phyloP scores from a whole-genome alignment of 1,140 invertebrate species.

The Drosophila takahashii region DNA sequence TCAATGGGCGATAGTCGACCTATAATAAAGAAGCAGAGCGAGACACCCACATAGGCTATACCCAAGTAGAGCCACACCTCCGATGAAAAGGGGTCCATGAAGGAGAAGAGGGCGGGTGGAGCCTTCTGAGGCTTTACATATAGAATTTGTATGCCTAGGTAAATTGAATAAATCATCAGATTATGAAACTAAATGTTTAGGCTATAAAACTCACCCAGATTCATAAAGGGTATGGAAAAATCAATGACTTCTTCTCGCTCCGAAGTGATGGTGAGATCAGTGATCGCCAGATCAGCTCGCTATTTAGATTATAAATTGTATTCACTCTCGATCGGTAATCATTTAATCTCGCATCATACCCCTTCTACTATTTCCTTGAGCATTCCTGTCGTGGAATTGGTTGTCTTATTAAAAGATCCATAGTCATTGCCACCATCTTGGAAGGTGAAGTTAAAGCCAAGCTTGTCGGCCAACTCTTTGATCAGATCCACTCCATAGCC shows the following conservation, averaged over 20 bases:
- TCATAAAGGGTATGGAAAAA: constrained; percentile 97
- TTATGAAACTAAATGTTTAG: neutral
- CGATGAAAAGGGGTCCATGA: constrained; percentile 94
- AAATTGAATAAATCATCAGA: neutral
- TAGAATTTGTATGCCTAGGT: constrained; percentile 92
- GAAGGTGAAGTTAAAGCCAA: constrained; percentile 95
- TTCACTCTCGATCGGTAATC: neutral
- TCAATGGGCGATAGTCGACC: constrained; percentile 92
- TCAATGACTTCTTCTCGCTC: constrained; percentile 93
- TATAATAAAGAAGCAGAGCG: constrained; percentile 91
- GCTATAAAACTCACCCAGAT: constrained; percentile 86
- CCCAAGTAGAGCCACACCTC: constrained; percentile 93
- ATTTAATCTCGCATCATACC: constrained; percentile 63
- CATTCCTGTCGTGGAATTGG: constrained; percentile 94
- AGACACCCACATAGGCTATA: constrained; percentile 91
- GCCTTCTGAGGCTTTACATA: constrained; percentile 92
- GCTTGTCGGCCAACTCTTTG: constrained; percentile 89
- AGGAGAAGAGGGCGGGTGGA: constrained; percentile 93
- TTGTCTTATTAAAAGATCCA: constrained; percentile 88
- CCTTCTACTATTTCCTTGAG: constrained; percentile 92
- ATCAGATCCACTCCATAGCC: constrained; percentile 94
- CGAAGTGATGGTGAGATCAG: constrained; percentile 95
- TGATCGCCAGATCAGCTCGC: constrained; percentile 93
- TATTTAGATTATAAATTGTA: constrained; percentile 3
- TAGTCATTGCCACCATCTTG: constrained; percentile 90